These are phyloP conservation scores for Neolamprologus longior DNA, from an alignment of 2,113 vertebrate species.

Conservation along the genomic window DNA sequence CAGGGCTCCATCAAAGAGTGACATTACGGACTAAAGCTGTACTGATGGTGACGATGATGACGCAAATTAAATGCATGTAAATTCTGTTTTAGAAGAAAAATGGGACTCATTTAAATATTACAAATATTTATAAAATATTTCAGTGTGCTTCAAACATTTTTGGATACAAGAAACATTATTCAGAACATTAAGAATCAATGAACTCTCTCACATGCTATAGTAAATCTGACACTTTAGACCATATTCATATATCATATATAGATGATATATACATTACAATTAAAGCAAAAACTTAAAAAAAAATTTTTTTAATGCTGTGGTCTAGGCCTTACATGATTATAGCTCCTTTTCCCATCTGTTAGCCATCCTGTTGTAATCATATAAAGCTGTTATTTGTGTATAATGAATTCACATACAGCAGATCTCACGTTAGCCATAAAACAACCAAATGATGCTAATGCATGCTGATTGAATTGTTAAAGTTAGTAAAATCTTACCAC, in stretches of 20 bases:
- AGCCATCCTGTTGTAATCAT: not conserved
- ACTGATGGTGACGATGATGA: not conserved
- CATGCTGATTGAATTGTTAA: not conserved
- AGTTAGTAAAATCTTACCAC: not conserved
- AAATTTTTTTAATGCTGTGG: fast-evolving
- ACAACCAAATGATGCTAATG: not conserved
- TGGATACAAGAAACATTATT: not conserved
- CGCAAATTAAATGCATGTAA: not conserved
- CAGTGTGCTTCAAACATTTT: not conserved
- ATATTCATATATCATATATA: not conserved
- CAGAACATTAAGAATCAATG: not conserved
- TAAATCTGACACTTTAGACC: not conserved
- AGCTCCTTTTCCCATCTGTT: not conserved
- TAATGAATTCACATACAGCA: not conserved
- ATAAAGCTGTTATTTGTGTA: not conserved
- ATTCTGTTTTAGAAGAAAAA: not conserved
- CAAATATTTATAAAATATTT: not conserved
- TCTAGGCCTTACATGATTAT: not conserved
- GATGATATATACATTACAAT: not conserved
- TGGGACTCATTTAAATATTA: not conserved
- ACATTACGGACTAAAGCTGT: not conserved
- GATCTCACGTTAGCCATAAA: not conserved
- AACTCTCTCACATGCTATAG: not conserved
- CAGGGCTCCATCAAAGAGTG: not conserved
- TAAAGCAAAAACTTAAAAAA: not conserved